Percentiles rank a stretch among this genome's conserved stretches.
Evolutionary conservation across 1,140 invertebrate genomes (phyloP).

Genomic region (Melanaphis sacchari): DNA sequence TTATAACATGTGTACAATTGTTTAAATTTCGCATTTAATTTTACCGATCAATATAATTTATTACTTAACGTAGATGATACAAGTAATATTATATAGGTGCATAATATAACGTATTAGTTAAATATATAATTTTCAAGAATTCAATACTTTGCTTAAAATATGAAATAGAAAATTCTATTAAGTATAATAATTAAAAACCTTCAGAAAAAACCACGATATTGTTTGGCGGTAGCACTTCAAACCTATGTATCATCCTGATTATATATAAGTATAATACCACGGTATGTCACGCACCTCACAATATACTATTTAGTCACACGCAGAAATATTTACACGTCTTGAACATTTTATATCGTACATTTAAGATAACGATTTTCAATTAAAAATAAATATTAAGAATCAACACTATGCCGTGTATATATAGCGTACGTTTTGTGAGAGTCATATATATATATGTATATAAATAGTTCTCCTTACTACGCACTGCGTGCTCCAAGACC

Average conservation of each 20-base stretch:
- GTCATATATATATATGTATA: neutral
- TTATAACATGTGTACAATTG: too few species aligned
- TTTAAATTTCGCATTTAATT: neutral
- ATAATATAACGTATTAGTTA: neutral
- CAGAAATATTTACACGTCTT: neutral
- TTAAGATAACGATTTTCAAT: slow-evolving; percentile 44
- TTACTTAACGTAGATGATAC: neutral
- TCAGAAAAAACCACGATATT: neutral
- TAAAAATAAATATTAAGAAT: slow-evolving; percentile 24
- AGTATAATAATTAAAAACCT: neutral
- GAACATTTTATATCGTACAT: neutral
- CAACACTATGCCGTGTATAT: neutral
- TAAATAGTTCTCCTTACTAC: neutral
- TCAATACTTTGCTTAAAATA: neutral
- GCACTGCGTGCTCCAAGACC: neutral
- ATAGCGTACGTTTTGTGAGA: neutral
- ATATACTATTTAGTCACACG: neutral
- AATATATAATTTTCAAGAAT: neutral
- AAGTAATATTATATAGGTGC: neutral
- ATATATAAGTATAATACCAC: neutral
- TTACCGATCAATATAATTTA: neutral
- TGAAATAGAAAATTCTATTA: neutral
- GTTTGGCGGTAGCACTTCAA: neutral
- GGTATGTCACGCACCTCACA: neutral
- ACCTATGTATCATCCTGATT: neutral